Conservation (phyloP, 2,113 vertebrate species). For the Uria aalge region DNA sequence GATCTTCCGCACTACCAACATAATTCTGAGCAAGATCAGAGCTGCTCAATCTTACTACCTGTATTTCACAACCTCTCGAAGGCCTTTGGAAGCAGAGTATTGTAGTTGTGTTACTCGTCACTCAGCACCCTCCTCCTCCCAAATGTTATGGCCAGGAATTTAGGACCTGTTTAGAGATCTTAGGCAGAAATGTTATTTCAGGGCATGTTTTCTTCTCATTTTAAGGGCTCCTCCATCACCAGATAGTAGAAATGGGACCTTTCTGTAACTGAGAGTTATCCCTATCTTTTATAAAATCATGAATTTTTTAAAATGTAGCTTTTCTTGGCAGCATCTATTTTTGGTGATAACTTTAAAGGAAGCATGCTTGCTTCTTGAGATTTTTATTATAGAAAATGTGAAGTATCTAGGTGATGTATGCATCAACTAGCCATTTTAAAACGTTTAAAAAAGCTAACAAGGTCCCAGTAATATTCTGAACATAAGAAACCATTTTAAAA, state of each 20-base stretch:
- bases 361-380: background rate
- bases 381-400: background rate
- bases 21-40: background rate
- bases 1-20: background rate
- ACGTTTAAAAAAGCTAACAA: background rate
- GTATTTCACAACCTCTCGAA: constrained; percentile 2
- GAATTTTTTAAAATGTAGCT: background rate
- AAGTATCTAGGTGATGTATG: background rate
- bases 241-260: background rate
- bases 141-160: background rate
- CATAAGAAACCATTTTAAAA: background rate
- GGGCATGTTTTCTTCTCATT: background rate
- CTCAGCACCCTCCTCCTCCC: background rate
- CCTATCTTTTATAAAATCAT: background rate
- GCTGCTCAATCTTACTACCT: background rate
- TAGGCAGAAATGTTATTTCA: background rate
- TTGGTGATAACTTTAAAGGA: background rate
- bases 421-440: background rate
- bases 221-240: background rate
- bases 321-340: background rate
- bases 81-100: background rate
- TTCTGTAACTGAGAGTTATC: background rate
- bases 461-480: background rate
- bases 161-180: constrained; percentile 14
- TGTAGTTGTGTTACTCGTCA: background rate